Conservation (phyloP, 1,140 invertebrate genomes). For the Aporrectodea caliginosa region DNA sequence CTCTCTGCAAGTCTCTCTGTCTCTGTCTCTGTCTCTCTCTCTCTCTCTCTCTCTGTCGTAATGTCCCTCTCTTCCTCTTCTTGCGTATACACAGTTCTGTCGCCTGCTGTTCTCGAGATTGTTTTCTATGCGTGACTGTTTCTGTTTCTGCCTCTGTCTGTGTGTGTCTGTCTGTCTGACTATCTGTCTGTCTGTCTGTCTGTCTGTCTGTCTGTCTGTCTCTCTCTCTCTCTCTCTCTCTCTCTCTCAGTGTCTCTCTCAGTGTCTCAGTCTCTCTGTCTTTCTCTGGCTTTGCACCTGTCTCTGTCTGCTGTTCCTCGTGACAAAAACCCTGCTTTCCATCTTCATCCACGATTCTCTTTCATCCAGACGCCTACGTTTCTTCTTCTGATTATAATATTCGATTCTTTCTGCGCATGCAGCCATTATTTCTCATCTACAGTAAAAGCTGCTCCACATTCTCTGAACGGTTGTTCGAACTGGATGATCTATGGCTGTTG, state of each 20-base stretch:
- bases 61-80: background rate
- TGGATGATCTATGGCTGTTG: no score
- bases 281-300: background rate
- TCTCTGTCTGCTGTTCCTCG: background rate
- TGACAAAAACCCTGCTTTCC: no score
- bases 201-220: conserved; percentile 1
- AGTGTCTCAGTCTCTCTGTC: background rate
- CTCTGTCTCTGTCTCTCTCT: background rate
- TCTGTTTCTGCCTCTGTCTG: background rate
- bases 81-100: no score
- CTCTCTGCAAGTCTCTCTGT: background rate
- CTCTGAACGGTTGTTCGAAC: no score
- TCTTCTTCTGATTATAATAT: no score
- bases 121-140: no score
- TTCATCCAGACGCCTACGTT: no score
- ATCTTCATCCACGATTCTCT: no score
- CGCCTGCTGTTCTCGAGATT: no score
- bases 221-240: conserved; percentile 1
- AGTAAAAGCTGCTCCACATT: no score
- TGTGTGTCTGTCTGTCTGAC: background rate
- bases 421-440: no score
- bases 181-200: background rate
- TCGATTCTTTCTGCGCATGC: no score
- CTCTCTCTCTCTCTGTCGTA: background rate
- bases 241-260: background rate